Base-by-base conservation (phyloP, 2,113 vertebrate species). In the Barbus barbus region DNA sequence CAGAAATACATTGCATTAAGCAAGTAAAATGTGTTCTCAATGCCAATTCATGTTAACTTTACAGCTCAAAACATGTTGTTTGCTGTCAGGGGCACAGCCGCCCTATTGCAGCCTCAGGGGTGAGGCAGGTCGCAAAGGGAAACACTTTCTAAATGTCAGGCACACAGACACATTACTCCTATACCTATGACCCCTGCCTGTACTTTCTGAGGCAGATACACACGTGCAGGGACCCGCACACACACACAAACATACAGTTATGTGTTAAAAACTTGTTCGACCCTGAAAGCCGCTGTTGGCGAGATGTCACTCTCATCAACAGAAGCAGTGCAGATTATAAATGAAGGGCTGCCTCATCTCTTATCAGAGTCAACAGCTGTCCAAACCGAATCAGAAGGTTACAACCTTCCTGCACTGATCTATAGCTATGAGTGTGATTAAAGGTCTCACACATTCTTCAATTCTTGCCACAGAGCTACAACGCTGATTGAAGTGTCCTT, bases 81-180 rank as follows among this genome's bases (percentile, higher is more conserved):
- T n/a, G n/a, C n/a, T n/a, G n/a, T n/a, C 69, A 11, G 58, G 79
- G 82, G 67, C 80, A 83, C 28, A 61, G 67, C 46, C 51, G 56
- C 20, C 81, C 26, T 26, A 11, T 38, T 31, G 38, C 79, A 63
- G 85, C 84, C 76, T 48, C 69, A 48, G 86, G 84, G 60, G 18
- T 33, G 26, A 77, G 88, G 87, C 88, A 91, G 58, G 77, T 77
- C 82, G 72, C 41, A 22, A 28, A 53, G 20, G 60, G 84, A 83
- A 33, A 87, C 53, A 89, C 85, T 91, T 86, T 87, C 85, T 87
- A 92, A 94, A 94, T 94, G 93, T 93, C 94, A 93, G 88, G 89
- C 86, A 88, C 89, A 86, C 87, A 93, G 89, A 86, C 91, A 89
- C 81, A 85, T 83, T 31, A 56, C 16, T 56, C 20, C 26, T 71